These are phyloP conservation scores for Neoascia interrupta DNA, from an alignment of 2,888 invertebrate species.

Conservation along the genomic window DNA sequence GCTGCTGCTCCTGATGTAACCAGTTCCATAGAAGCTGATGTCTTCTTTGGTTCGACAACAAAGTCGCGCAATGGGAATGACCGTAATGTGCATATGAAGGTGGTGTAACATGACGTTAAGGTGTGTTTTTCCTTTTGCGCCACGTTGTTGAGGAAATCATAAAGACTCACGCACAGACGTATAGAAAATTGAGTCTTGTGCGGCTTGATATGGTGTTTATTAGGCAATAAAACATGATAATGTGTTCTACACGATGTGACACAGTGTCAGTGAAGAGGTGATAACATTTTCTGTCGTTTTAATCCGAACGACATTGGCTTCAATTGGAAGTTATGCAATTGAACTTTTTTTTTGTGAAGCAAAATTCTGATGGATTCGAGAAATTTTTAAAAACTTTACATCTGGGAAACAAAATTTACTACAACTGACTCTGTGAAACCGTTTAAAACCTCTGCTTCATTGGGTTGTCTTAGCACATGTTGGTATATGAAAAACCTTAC, in stretches of 20 bases:
- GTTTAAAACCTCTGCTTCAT: background rate
- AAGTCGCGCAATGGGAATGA: background rate
- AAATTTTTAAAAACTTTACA: too few species aligned
- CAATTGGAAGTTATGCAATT: background rate
- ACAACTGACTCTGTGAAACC: too few species aligned
- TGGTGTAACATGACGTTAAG: background rate
- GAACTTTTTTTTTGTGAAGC: too few species aligned
- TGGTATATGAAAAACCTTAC: background rate
- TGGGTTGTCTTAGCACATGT: background rate
- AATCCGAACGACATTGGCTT: background rate
- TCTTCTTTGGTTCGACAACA: background rate
- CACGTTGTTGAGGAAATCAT: background rate
- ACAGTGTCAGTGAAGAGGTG: background rate
- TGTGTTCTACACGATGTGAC: background rate
- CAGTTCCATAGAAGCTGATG: slow-evolving; percentile 4
- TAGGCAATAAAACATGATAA: background rate
- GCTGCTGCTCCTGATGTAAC: slow-evolving; percentile 16
- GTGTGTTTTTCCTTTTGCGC: background rate
- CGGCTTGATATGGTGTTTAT: background rate
- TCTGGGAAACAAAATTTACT: background rate
- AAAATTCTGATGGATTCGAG: too few species aligned
- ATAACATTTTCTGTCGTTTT: background rate
- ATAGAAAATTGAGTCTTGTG: background rate
- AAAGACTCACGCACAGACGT: background rate
- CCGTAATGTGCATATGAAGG: background rate